Evolutionary conservation across 53 echinoderm and acorn worm genomes (phyloP).

Genomic region (Luidia sarsii): DNA sequence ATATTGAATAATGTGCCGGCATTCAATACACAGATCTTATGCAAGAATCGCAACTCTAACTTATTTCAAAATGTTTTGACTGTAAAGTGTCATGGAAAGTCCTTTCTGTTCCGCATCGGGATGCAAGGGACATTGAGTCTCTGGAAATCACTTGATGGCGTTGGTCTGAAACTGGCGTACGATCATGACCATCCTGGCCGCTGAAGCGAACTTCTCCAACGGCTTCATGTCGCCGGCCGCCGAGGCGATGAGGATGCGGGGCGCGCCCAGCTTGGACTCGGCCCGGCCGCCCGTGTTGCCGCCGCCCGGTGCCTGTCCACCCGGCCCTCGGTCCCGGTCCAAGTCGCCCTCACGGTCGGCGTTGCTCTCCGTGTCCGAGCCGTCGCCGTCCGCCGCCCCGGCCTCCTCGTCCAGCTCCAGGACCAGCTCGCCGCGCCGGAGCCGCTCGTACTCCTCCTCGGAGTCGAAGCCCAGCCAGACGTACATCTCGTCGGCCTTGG

Average conservation of each 20-base stretch:
- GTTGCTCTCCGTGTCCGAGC: constrained; percentile 21
- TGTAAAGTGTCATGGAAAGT: too few species aligned
- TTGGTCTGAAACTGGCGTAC: constrained; percentile 54
- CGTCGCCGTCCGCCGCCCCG: constrained; percentile 3
- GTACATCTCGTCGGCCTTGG: constrained; percentile 84
- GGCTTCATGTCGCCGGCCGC: constrained; percentile 11
- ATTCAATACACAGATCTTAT: too few species aligned
- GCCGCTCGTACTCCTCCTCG: constrained; percentile 61
- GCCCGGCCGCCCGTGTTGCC: neutral
- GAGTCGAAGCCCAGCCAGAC: constrained; percentile 90
- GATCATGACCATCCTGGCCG: constrained; percentile 54
- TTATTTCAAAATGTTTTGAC: too few species aligned
- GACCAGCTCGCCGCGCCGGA: constrained; percentile 22
- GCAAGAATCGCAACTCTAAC: too few species aligned
- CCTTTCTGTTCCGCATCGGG: too few species aligned
- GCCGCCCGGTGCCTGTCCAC: neutral
- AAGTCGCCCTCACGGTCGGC: neutral
- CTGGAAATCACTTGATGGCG: neutral
- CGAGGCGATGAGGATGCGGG: constrained; percentile 31
- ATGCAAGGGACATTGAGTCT: too few species aligned
- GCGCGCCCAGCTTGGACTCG: constrained; percentile 42
- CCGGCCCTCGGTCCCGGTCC: constrained; percentile 7
- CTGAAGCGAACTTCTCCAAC: constrained; percentile 34
- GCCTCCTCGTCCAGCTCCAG: constrained; percentile 27
- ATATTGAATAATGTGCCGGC: too few species aligned